Evolutionary conservation across 2,113 vertebrate species (phyloP).

Genomic region (Epinephelus cyanopodus): DNA sequence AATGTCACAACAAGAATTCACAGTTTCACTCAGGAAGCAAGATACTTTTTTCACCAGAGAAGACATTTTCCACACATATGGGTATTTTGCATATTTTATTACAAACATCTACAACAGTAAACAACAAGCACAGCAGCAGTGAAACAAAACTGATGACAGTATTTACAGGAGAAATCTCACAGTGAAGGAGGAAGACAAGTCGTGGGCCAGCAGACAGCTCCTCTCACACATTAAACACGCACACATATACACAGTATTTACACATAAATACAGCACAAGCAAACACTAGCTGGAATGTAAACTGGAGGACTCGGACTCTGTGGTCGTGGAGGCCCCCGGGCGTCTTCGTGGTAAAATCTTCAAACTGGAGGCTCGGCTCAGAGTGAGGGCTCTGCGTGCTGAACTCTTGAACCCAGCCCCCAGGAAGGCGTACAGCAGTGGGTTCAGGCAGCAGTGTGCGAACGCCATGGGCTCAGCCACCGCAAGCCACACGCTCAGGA

Average conservation of each 20-base stretch:
- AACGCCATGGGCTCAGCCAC: constrained; percentile 95
- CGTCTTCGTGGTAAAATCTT: constrained; percentile 95
- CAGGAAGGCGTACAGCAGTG: constrained; percentile 97
- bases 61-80: constrained; percentile 1
- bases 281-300: constrained; percentile 93
- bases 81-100: constrained; percentile 67
- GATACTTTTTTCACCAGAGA: not conserved
- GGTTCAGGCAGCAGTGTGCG: constrained; percentile 98
- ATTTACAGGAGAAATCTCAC: constrained; percentile 63
- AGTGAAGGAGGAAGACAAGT: constrained; percentile 52
- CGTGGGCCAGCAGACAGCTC: constrained; percentile 76
- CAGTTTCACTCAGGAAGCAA: constrained; percentile 52
- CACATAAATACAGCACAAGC: constrained; percentile 7
- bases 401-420: constrained; percentile 98
- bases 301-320: constrained; percentile 97
- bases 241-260: constrained; percentile 35
- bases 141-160: constrained; percentile 28
- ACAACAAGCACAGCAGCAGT: constrained; percentile 24
- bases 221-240: constrained; percentile 31
- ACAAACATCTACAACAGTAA: constrained; percentile 43
- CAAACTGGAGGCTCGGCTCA: constrained; percentile 94
- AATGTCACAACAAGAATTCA: constrained; percentile 1
- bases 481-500: constrained; percentile 90
- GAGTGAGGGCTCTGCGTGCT: constrained; percentile 91
- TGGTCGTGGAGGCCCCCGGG: constrained; percentile 93